phyloP scores from a whole-genome alignment of 2,888 invertebrate species.

The Diplazon laetatorius region DNA sequence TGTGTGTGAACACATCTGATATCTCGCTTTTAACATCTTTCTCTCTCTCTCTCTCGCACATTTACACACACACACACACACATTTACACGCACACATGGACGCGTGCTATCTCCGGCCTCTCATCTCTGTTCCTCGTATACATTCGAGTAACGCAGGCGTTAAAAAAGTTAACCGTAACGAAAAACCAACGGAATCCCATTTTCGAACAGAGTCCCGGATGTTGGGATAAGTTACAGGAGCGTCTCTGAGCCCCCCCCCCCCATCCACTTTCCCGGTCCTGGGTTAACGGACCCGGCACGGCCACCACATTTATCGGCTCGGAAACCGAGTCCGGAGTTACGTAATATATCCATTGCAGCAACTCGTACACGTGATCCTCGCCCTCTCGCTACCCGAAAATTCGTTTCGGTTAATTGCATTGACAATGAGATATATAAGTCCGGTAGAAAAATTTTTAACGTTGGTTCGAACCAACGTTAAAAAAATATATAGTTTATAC shows the following conservation, averaged over 20 bases:
- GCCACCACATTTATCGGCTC: constrained; percentile 27
- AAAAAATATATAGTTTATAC: too few relatives aligned
- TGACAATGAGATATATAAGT: too few relatives aligned
- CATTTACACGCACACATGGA: too few relatives aligned
- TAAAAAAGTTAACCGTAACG: constrained; percentile 53
- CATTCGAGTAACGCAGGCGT: constrained; percentile 43
- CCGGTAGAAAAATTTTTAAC: too few relatives aligned
- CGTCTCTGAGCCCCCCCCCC: constrained; percentile 3
- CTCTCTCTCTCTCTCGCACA: constrained; percentile 8
- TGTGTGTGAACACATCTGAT: too few relatives aligned
- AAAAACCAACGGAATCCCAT: constrained; percentile 46
- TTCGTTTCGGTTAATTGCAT: constrained; percentile 5
- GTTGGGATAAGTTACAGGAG: not conserved
- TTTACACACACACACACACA: too few relatives aligned
- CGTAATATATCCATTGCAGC: too few relatives aligned
- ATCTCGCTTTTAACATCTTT: too few relatives aligned
- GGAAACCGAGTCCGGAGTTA: not conserved
- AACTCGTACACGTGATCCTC: not conserved
- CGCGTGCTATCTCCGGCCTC: too few relatives aligned
- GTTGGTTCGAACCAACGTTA: too few relatives aligned
- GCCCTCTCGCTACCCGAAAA: constrained; percentile 2
- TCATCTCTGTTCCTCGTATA: too few relatives aligned
- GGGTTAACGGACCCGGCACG: constrained; percentile 29
- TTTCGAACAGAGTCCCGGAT: constrained; percentile 34
- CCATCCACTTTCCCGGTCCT: constrained; percentile 12